Percentiles rank a stretch among this genome's conserved stretches.
phyloP scores from a whole-genome alignment of 1,140 invertebrate species.

The Saccostrea cuccullata region DNA sequence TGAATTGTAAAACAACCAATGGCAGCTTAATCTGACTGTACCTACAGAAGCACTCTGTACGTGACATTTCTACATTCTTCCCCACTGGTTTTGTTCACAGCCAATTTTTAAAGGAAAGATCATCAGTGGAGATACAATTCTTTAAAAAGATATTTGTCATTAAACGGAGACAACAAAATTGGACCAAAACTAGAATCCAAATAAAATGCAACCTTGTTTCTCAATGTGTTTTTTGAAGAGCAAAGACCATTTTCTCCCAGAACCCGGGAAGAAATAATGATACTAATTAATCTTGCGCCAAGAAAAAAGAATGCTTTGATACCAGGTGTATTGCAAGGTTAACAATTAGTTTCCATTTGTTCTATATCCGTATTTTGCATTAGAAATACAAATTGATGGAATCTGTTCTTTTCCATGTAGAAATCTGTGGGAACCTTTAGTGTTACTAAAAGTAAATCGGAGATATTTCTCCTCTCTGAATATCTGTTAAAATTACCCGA shows the following conservation, averaged over 20 bases:
- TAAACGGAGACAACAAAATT: slow-evolving; percentile 13
- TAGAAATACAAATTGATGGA: too few species aligned
- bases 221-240: background rate
- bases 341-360: too few species aligned
- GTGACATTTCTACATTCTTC: slow-evolving; percentile 8
- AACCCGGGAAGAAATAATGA: too few species aligned
- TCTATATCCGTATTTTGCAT: too few species aligned
- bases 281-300: too few species aligned
- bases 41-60: background rate
- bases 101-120: slow-evolving; percentile 18
- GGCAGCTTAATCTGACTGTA: background rate
- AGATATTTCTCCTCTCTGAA: too few species aligned
- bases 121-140: slow-evolving; percentile 27
- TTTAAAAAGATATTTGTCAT: slow-evolving; percentile 36
- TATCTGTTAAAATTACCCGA: too few species aligned
- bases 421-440: too few species aligned
- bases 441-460: too few species aligned
- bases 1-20: background rate
- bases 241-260: background rate
- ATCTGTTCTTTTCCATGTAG: too few species aligned
- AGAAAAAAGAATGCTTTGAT: too few species aligned
- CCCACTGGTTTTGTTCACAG: background rate
- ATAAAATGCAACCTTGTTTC: slow-evolving; percentile 20
- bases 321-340: too few species aligned
- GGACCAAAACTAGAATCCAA: slow-evolving; percentile 18